Evolutionary conservation across 2,113 vertebrate species (phyloP), one percentile per base, ranked within the genome.

Genomic region (Elanus axillaris): DNA sequence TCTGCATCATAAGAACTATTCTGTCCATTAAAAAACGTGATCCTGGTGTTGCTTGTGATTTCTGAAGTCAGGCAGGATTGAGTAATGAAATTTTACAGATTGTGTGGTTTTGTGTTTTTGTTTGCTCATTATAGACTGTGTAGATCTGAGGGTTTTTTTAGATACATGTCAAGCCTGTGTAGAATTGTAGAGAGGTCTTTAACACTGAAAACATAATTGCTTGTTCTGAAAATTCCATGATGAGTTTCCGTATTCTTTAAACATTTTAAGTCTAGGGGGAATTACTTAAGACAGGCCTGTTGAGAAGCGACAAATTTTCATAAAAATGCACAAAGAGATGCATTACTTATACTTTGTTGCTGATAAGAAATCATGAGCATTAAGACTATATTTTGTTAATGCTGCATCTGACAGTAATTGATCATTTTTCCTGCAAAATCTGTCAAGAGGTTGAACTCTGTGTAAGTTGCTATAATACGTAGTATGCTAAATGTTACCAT

Each of bases 401-500:
- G 21, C 3, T 75, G 16, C 4, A 3, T 71, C 2, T 59, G 13
- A 23, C 10, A 16, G 15, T 21, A 48, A 17, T 10, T 6, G 18
- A 9, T 80, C 0, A 2, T 6, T 55, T 64, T 80, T 47, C 34
- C 3, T 69, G 23, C 16, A 71, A 66, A 66, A 60, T 18, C 16
- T 52, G 8, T 72, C 9, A 71, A n/a, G 16, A 50, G 26, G 13
- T 19, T 67, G 7, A 75, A 63, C 9, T 47, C 9, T 6, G 1
- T 62, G 0, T 18, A 38, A 59, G 19, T 43, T 68, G 17, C 8
- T 73, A 1, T 20, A 38, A 27, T 45, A 9, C 0, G 0, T 12
- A 27, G n/a, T 25, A 59, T 3, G 1, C 25, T 40, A 40, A 38
- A 5, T 42, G 9, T 43, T 91, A 43, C 4, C 0, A 0, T 48